phyloP scores from a whole-genome alignment of 2,888 invertebrate genomes.

The Phaonia tiefii region DNA sequence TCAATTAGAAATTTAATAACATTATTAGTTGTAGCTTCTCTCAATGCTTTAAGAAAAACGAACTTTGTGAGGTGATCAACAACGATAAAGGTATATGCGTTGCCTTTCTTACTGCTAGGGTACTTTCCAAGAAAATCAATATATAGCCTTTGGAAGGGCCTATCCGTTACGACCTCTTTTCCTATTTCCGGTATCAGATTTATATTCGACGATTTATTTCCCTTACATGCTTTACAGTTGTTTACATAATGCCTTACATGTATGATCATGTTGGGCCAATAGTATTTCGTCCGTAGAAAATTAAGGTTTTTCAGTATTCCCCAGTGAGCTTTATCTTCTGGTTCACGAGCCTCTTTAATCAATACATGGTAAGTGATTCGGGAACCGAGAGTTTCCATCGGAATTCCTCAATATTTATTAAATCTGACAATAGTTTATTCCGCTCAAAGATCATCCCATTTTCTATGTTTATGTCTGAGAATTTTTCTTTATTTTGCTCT shows the following conservation, averaged over 20 bases:
- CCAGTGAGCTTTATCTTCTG: constrained; percentile 36
- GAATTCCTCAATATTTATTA: not conserved
- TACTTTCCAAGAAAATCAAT: constrained; percentile 63
- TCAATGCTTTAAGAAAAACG: constrained; percentile 40
- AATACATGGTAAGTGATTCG: constrained; percentile 1
- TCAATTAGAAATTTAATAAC: constrained; percentile 45
- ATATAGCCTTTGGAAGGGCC: constrained; percentile 58
- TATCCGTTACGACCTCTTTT: constrained; percentile 9
- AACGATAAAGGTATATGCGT: constrained; percentile 35
- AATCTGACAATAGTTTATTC: not conserved
- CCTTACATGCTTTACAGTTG: constrained; percentile 18
- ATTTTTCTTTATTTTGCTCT: constrained; percentile 20
- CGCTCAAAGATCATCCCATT: constrained; percentile 17
- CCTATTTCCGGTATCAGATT: constrained; percentile 48
- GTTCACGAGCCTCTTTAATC: constrained; percentile 32
- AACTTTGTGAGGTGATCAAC: constrained; percentile 56
- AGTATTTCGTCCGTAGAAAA: constrained; percentile 18
- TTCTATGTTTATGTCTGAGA: constrained; percentile 35
- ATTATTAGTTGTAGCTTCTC: constrained; percentile 5
- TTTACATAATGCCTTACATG: constrained; percentile 5
- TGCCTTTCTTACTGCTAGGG: constrained; percentile 30
- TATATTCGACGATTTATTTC: constrained; percentile 33
- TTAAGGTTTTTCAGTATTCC: constrained; percentile 49
- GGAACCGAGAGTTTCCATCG: constrained; percentile 57
- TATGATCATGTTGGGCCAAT: constrained; percentile 25